Evolutionary conservation across 2,888 invertebrate genomes (phyloP), one percentile per base, ranked within the genome.

Genomic region (Rhamnusium bicolor): DNA sequence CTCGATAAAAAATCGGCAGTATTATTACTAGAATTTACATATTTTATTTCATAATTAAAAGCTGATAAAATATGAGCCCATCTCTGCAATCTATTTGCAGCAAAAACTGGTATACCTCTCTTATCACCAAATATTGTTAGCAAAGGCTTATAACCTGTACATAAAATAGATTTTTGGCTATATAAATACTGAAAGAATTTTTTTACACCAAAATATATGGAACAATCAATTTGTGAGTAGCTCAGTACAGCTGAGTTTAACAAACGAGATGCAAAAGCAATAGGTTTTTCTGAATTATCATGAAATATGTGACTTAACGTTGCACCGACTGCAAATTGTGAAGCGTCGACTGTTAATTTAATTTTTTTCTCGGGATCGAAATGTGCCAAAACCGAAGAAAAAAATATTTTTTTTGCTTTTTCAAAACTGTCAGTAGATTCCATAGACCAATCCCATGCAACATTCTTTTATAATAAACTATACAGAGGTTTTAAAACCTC

Each of bases 351-450:
- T 14, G 73, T 70, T 54, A 75, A 65, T 54, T 62, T 77, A 21
- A 83, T 67, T 14, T 62, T 70, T 46, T 51, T 58, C 0, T 60
- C 16, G 6, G 76, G 74, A 12, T 80, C 72, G 62, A 72, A 81
- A 65, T 72, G 69, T 32, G 60, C 40, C 5, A 69, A 21, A 2
- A 62, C 62, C 2, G 21, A 10, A 24, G 16, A n/a, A 4, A 56
- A 54, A 3, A 54, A 14, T 24, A 47, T 46, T 27, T 46, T n/a
- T 54, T 71, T 71, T 54, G 29, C 12, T 21, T 27, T 10, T n/a
- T 54, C 27, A 51, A 54, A 70, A 16, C 32, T 53, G 0, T 18
- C 7, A 21, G 27, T 1, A 19, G 65, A 54, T 47, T 54, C 47
- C n/a, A 6, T 12, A 62, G 14, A 12, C 62, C 68, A 68, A 19